Conservation (phyloP, 1,140 invertebrate genomes). For the Tyrophagus putrescentiae region DNA sequence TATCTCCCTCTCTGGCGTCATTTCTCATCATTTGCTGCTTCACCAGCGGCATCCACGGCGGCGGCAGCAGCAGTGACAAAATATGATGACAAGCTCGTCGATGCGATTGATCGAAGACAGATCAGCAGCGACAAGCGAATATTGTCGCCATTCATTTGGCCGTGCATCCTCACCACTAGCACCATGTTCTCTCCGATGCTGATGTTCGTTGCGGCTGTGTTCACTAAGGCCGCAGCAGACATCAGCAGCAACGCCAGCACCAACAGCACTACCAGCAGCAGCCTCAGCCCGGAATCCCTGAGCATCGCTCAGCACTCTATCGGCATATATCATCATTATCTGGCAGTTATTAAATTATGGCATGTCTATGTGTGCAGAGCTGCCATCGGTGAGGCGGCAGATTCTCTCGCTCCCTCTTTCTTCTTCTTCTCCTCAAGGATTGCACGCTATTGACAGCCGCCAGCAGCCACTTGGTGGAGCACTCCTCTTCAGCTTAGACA, state of each 20-base stretch:
- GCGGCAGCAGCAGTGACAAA: slow-evolving; percentile 10
- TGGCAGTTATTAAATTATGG: slow-evolving; percentile 14
- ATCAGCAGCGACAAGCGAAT: no score
- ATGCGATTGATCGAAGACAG: slow-evolving; percentile 14
- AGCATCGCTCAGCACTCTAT: no score
- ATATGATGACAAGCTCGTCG: slow-evolving; percentile 1
- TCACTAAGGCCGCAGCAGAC: no score
- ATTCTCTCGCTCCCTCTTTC: no score
- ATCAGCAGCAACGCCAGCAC: no score
- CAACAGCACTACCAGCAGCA: no score
- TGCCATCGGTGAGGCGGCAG: no score
- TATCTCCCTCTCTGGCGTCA: slow-evolving; percentile 3
- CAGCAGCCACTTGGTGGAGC: background rate
- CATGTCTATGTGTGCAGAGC: background rate
- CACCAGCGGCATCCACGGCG: no score
- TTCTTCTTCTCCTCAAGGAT: no score
- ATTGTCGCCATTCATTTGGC: background rate
- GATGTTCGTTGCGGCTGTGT: background rate
- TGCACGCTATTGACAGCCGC: slow-evolving; percentile 10
- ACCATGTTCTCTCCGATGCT: background rate
- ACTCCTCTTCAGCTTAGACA: no score
- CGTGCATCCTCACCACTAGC: background rate
- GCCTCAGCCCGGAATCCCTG: no score
- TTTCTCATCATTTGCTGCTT: slow-evolving; percentile 8
- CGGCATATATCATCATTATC: slow-evolving; percentile 14